Conservation (phyloP, 2,113 vertebrate genomes). For the Melanotaenia duboulayi region DNA sequence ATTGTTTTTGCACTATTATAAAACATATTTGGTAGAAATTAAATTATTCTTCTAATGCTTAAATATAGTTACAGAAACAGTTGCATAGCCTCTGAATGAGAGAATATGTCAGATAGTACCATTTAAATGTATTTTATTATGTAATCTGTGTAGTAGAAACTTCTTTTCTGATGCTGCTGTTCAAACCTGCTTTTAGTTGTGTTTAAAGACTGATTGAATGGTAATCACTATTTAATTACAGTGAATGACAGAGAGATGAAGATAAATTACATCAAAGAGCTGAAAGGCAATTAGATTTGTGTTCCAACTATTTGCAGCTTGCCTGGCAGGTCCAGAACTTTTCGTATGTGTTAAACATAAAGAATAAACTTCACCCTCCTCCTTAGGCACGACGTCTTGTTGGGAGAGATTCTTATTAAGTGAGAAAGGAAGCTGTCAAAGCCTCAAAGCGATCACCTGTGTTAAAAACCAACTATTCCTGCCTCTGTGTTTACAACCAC, state of each 20-base stretch:
- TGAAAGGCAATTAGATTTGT: background rate
- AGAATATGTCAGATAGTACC: no score
- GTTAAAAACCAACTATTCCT: background rate
- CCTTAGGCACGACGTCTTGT: background rate
- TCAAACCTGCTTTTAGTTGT: no score
- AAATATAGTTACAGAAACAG: no score
- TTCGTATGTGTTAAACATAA: no score
- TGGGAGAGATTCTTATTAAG: background rate
- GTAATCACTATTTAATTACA: background rate
- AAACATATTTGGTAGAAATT: no score
- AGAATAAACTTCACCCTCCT: background rate
- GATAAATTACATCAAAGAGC: background rate
- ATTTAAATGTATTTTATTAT: no score
- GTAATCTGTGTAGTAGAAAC: no score
- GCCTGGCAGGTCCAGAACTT: slow-evolving; percentile 16
- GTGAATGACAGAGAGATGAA: slow-evolving; percentile 8
- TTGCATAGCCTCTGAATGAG: no score
- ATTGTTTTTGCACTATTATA: no score
- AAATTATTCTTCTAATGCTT: no score
- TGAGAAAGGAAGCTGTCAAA: slow-evolving; percentile 10
- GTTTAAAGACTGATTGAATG: no score
- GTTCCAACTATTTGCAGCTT: background rate
- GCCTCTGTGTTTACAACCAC: background rate
- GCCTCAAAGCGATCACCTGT: background rate
- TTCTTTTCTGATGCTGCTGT: background rate